Percentiles rank a stretch among this genome's conserved stretches.
phyloP scores from a whole-genome alignment of 2,888 invertebrate species.

The Microchrysa polita region DNA sequence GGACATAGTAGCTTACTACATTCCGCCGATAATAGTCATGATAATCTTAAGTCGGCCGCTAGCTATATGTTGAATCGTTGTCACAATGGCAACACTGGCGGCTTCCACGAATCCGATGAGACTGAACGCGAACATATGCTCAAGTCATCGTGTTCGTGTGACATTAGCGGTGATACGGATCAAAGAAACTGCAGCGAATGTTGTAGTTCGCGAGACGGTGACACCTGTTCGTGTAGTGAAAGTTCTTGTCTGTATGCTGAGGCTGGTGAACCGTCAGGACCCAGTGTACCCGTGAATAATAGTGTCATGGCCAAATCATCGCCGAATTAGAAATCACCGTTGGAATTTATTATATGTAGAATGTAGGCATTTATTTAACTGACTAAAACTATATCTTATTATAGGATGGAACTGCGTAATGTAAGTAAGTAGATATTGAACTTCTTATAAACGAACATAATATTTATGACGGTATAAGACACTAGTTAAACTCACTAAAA shows the following conservation, averaged over 20 bases:
- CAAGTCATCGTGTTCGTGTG: constrained; percentile 48
- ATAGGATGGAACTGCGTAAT: constrained; percentile 14
- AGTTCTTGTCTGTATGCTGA: constrained; percentile 72
- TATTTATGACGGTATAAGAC: constrained; percentile 36
- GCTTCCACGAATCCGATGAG: constrained; percentile 57
- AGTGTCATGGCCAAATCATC: constrained; percentile 50
- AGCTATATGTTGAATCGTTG: constrained; percentile 47
- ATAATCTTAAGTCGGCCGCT: constrained; percentile 54
- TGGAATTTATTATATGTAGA: not conserved
- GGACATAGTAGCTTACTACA: constrained; percentile 51
- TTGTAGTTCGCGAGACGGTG: constrained; percentile 66
- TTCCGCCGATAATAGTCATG: constrained; percentile 58
- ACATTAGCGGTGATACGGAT: constrained; percentile 52
- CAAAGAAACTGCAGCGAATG: constrained; percentile 63
- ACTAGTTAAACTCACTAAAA: constrained; percentile 13
- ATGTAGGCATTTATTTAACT: constrained; percentile 14
- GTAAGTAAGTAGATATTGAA: constrained; percentile 38
- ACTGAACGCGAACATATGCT: constrained; percentile 54
- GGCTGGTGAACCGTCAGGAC: constrained; percentile 65
- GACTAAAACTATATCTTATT: constrained; percentile 19
- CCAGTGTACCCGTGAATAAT: constrained; percentile 44
- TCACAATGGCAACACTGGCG: constrained; percentile 46
- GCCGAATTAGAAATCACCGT: constrained; percentile 43
- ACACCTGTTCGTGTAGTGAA: constrained; percentile 73
- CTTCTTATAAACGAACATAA: constrained; percentile 35